Evolutionary conservation across 2,888 invertebrate species (phyloP).

Genomic region (Mythimna vitellina): DNA sequence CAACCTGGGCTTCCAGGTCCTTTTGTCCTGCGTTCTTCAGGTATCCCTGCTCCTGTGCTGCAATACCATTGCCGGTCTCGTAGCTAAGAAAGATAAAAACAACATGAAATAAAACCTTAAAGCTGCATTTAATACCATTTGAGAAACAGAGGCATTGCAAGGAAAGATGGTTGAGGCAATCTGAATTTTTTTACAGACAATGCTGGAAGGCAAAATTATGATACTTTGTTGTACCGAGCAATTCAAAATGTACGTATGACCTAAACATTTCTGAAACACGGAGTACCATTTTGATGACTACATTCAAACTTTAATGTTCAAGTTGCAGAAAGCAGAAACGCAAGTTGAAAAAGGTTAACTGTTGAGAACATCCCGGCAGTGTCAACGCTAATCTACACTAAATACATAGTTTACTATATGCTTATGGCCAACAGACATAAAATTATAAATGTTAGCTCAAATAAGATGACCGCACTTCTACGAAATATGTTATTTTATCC

Average conservation of each 20-base stretch:
- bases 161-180: neutral
- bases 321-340: slow-evolving; percentile 35
- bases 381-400: slow-evolving; percentile 1
- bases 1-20: slow-evolving; percentile 92
- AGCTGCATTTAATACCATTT: neutral
- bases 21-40: slow-evolving; percentile 93
- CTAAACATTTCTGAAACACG: slow-evolving; percentile 12
- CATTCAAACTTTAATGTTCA: slow-evolving; percentile 25
- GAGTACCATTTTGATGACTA: neutral
- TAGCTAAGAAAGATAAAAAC: slow-evolving; percentile 84
- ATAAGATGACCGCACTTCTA: slow-evolving; percentile 8
- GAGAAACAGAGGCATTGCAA: neutral
- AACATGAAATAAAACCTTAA: neutral
- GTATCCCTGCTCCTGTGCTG: slow-evolving; percentile 93
- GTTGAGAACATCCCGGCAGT: slow-evolving; percentile 13
- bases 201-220: neutral
- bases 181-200: neutral
- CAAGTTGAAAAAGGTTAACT: slow-evolving; percentile 21
- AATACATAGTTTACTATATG: slow-evolving; percentile 16
- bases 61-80: slow-evolving; percentile 94
- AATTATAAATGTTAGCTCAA: slow-evolving; percentile 14
- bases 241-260: slow-evolving; percentile 4
- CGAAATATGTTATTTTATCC: slow-evolving; percentile 13
- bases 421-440: neutral
- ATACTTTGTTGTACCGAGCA: neutral